These are phyloP conservation scores for Elysia crispata DNA, from an alignment of 2,888 invertebrate genomes.

Conservation along the genomic window DNA sequence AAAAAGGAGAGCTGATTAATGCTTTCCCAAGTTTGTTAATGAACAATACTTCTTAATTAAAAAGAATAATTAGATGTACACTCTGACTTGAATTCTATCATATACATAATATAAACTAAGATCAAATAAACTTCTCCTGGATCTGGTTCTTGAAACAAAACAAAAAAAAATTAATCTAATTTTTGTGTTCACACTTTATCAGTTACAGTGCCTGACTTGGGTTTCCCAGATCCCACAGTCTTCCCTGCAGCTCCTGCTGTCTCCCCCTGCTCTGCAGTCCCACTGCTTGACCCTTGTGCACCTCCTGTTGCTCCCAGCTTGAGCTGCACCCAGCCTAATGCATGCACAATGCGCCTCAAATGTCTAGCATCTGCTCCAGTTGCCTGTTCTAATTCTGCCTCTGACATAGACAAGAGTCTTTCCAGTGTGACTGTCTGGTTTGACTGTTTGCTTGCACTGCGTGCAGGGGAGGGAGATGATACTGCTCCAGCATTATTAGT, in stretches of 20 bases:
- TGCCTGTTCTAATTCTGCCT: slow-evolving; percentile 64
- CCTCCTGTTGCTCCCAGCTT: slow-evolving; percentile 59
- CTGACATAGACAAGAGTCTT: slow-evolving; percentile 63
- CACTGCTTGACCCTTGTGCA: no score
- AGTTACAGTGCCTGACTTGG: slow-evolving; percentile 1
- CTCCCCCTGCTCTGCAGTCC: slow-evolving; percentile 53
- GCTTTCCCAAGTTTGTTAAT: no score
- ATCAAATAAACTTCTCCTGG: no score
- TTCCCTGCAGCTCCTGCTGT: neutral
- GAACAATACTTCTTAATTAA: no score
- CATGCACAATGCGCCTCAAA: slow-evolving; percentile 68
- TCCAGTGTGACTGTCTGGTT: slow-evolving; percentile 64
- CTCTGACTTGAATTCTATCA: no score
- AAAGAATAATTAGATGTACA: no score
- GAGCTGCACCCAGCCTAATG: slow-evolving; percentile 71
- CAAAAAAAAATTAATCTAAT: no score
- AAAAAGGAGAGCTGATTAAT: no score
- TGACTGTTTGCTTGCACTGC: slow-evolving; percentile 25
- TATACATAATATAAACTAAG: no score
- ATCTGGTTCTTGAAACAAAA: no score
- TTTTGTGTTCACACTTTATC: slow-evolving; percentile 41
- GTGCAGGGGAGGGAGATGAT: no score
- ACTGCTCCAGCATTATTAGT: no score
- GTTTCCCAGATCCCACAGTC: slow-evolving; percentile 39
- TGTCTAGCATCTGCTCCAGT: slow-evolving; percentile 70